Conservation (phyloP, 1,140 invertebrate species). For the Parasteatoda tepidariorum region DNA sequence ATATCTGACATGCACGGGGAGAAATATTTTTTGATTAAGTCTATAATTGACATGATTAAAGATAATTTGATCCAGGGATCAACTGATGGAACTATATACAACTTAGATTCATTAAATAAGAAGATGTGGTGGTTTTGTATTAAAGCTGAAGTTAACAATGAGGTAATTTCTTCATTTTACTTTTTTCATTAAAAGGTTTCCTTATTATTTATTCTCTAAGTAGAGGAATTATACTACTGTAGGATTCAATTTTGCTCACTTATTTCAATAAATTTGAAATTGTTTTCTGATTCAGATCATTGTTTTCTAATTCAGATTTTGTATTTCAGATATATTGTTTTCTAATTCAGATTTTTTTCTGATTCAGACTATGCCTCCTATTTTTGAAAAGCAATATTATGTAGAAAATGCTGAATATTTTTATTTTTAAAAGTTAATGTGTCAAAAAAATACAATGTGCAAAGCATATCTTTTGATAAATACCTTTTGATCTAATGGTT, state of each 20-base stretch:
- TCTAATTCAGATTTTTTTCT: too few species aligned
- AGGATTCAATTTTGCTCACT: background rate
- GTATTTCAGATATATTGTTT: too few species aligned
- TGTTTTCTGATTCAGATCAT: background rate
- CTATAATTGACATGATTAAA: constrained; percentile 1
- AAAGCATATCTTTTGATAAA: too few species aligned
- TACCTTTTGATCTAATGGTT: too few species aligned
- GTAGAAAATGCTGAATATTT: background rate
- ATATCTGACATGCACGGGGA: constrained; percentile 42
- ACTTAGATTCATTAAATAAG: constrained; percentile 2
- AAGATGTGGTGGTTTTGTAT: constrained; percentile 54
- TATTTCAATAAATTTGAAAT: background rate
- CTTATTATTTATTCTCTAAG: background rate
- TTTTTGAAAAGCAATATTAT: too few species aligned
- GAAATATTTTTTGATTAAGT: constrained; percentile 49
- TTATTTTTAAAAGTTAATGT: background rate
- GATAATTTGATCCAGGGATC: background rate
- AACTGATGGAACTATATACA: background rate
- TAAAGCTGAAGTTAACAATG: constrained; percentile 40
- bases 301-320: background rate
- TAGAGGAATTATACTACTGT: background rate
- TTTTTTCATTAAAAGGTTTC: too few species aligned
- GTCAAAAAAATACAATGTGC: background rate
- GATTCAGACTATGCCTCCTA: too few species aligned
- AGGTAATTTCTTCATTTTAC: constrained; percentile 9